Base-by-base conservation (phyloP, 2,113 vertebrate species). In the Pyxicephalus adspersus region DNA sequence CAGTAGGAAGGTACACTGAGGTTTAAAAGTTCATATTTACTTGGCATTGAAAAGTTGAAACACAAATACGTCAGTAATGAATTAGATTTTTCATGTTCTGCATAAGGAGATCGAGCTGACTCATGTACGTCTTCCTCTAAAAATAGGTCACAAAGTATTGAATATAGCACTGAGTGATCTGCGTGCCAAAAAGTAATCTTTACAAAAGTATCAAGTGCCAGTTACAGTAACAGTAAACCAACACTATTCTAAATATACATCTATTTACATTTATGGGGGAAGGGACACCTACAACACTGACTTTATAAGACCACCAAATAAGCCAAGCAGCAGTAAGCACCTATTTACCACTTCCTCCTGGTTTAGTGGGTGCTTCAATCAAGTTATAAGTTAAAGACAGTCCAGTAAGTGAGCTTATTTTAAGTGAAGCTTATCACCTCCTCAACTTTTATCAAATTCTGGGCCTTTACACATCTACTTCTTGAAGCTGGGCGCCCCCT, bases 101-200 rank as follows among this genome's bases (percentile, higher is more conserved):
- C 17, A 26, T 70, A 58, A 52, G 7, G 4, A 28, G 34, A 71
- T 54, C 11, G 15, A 71, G 50, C 25, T 65, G 68, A 81, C 68
- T 81, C 60, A 74, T 64, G 26, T 22, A 61, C n/a, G 9, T 55
- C 45, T 64, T 74, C 18, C 51, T 29, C 60, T 26, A 73, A 34
- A 81, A 73, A 71, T 74, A 81, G 68, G 78, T 73, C 45, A 64
- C 67, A 80, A 81, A 71, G 26, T 64, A 81, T 64, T 81, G 68
- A 58, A 80, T 26, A 54, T 11, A 61, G 77, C 57, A 64, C 26
- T 73, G 68, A 57, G 28, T 17, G 57, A 55, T 20, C 60, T 16
- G 57, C 26, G 20, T 81, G 78, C 78, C 78, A 81, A 81, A 73
- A 54, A 34, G 77, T 74, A 54, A 80, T 80, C 58, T 80, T 58